Conservation (phyloP, 2,797 vertebrate species). For the Neostethus bicornis region DNA sequence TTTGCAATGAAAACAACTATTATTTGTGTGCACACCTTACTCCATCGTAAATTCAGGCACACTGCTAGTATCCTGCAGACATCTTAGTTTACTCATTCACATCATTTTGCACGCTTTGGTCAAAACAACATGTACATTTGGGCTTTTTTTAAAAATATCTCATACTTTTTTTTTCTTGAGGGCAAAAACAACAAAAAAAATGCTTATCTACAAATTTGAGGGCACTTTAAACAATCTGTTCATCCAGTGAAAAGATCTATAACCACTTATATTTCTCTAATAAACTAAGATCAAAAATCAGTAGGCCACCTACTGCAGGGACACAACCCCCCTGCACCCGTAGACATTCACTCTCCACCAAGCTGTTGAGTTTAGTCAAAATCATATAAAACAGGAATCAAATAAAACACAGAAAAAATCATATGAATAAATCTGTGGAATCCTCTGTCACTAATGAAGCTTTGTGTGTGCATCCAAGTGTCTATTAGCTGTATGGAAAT, state of each 20-base stretch:
- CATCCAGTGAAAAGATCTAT: conserved; percentile 68
- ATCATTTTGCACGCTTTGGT: conserved; percentile 78
- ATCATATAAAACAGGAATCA: conserved; percentile 66
- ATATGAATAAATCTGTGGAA: conserved; percentile 62
- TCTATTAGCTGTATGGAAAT: conserved; percentile 61
- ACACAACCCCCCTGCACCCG: conserved; percentile 69
- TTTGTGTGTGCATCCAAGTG: conserved; percentile 64
- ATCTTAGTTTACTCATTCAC: conserved; percentile 56
- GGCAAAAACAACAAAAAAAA: conserved; percentile 65
- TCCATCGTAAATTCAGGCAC: conserved; percentile 36
- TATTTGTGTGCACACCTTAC: conserved; percentile 42
- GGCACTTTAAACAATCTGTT: conserved; percentile 76
- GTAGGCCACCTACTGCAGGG: conserved; percentile 60
- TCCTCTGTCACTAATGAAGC: conserved; percentile 70
- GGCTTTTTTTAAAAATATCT: conserved; percentile 64
- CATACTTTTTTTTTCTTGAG: conserved; percentile 43
- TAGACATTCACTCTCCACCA: conserved; percentile 61
- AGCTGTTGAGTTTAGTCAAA: conserved; percentile 69
- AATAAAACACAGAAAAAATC: conserved; percentile 53
- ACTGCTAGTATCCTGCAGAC: conserved; percentile 32
- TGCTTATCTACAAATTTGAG: conserved; percentile 63
- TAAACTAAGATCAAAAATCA: conserved; percentile 59
- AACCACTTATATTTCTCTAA: conserved; percentile 53
- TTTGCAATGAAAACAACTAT: conserved; percentile 28
- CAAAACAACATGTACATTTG: conserved; percentile 77